Base-by-base conservation (phyloP, 1,140 invertebrate species). In the Drosophila pseudoobscura region DNA sequence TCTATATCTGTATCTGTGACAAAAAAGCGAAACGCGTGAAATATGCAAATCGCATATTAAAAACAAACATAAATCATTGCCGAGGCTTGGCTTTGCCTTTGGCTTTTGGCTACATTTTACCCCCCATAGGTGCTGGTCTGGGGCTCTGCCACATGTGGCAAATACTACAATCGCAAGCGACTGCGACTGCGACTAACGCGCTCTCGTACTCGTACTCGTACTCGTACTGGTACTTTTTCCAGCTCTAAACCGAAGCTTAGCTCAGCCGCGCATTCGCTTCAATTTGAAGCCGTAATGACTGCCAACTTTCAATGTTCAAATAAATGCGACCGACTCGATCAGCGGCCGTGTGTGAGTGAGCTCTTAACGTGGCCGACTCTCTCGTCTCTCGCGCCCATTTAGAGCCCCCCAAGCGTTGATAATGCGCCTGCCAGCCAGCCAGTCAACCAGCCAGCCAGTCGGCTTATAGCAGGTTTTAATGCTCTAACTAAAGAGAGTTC, bases 241-340 rank as follows among this genome's bases (percentile, higher is more conserved):
- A 9, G 31, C 31, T 31, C 31, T 56, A 50, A 26, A 26, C 24
- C 24, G 24, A 26, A 26, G 24, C 24, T 24, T 5, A 24, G 24
- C 24, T 26, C 24, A 5, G 24, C 24, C 59, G 51, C 60, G 62
- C 66, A 73, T 80, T 85, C 68, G 77, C 77, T 68, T 64, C 82
- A 85, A 85, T 78, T 85, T 82, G 78, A 75, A 61, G 78, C 78
- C 75, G 78, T 85, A 85, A 85, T 85, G 82, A 85, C 83, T 78
- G 82, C 83, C 74, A 78, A 85, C 82, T 85, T 85, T 85, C 82
- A 85, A 78, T 85, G 82, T 82, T 87, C 82, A 85, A 85, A 85
- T 85, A 85, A 85, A 85, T 87, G 82, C 78, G 80, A 75, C 74
- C 82, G 82, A 77, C 78, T 41, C 60, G 52, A 58, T 58, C 46